Percentiles rank a stretch among this genome's conserved stretches.
Conservation (phyloP, 2,113 vertebrate species). For the human (Homo sapiens) region GRCh38 chr1:75430001-75430500, state of each 20-base stretch:
- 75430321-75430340: background rate
- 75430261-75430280: background rate
- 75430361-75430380: background rate
- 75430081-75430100: background rate
- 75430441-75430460: background rate
- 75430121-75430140: background rate
- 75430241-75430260: background rate
- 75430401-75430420: too few relatives aligned
- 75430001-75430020: background rate
- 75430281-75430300: background rate
- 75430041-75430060: background rate
- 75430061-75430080: background rate
- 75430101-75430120: background rate
- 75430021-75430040: background rate
- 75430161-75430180: too few relatives aligned
- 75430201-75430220: background rate
- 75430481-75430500: background rate
- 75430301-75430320: background rate
- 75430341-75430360: background rate
- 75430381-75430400: background rate
- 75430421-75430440: background rate
- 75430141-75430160: background rate
- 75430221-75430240: too few relatives aligned
- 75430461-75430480: background rate
- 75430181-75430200: background rate